These are phyloP conservation scores for Pseudomugil tenellus DNA, from an alignment of 2,797 vertebrate species.

Conservation along the genomic window DNA sequence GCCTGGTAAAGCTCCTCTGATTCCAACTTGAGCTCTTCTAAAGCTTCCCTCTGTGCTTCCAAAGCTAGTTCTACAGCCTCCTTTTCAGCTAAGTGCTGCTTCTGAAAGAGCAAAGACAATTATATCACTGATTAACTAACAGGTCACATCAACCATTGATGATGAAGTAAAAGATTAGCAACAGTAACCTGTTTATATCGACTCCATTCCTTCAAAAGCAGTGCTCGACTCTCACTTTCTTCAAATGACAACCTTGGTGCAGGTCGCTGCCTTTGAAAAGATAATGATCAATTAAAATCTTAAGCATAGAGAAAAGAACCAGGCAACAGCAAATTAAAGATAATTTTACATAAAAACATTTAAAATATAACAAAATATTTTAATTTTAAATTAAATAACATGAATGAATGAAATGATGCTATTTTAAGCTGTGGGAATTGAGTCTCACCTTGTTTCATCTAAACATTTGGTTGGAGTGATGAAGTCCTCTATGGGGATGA, in stretches of 20 bases:
- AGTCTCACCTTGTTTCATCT: conserved; percentile 85
- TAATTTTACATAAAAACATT: not conserved
- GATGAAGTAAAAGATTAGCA: conserved; percentile 7
- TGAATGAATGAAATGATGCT: no score
- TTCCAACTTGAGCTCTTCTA: conserved; percentile 87
- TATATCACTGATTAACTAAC: not conserved
- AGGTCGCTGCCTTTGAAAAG: conserved; percentile 80
- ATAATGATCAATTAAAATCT: conserved; percentile 21
- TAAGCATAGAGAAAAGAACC: not conserved
- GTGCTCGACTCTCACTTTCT: conserved; percentile 86
- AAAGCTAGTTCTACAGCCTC: conserved; percentile 79
- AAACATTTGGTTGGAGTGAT: conserved; percentile 80
- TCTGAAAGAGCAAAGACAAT: conserved; percentile 42
- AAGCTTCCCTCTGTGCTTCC: conserved; percentile 87
- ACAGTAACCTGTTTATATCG: conserved; percentile 83
- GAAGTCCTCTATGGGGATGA: conserved; percentile 95
- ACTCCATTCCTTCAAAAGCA: conserved; percentile 91
- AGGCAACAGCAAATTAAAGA: conserved; percentile 3
- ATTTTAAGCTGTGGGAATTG: not conserved
- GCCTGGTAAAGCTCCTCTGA: conserved; percentile 88
- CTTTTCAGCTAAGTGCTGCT: conserved; percentile 85
- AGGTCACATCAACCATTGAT: not conserved
- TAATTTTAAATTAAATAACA: no score
- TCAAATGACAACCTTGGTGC: conserved; percentile 78
- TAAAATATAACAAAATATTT: no score